phyloP scores from a whole-genome alignment of 1,140 invertebrate genomes.

The Drosophila parvula region DNA sequence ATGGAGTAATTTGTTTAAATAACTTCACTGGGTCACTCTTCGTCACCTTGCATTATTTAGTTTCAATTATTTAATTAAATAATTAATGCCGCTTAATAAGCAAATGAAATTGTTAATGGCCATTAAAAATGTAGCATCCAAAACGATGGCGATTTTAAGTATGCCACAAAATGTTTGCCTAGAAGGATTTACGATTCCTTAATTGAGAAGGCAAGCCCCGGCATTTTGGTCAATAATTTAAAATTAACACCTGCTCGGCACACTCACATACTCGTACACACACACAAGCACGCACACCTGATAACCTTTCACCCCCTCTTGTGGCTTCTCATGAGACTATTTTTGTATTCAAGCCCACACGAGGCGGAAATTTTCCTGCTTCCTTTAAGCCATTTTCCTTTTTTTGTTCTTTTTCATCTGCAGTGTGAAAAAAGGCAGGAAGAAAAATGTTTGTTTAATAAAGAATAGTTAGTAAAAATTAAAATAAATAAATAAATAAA shows the following conservation, averaged over 20 bases:
- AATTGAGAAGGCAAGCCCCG: constrained; percentile 38
- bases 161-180: constrained; percentile 21
- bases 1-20: constrained; percentile 25
- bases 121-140: constrained; percentile 53
- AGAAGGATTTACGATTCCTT: constrained; percentile 27
- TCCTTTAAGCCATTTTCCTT: constrained; percentile 6
- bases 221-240: constrained; percentile 70
- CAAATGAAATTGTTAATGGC: constrained; percentile 53
- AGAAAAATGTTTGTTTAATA: neutral
- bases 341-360: constrained; percentile 37
- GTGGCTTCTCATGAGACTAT: constrained; percentile 46
- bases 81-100: constrained; percentile 51
- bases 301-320: constrained; percentile 2
- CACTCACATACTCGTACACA: constrained; percentile 3
- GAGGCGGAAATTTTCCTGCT: constrained; percentile 16
- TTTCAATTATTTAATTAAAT: constrained; percentile 67
- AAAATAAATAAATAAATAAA: too few species aligned
- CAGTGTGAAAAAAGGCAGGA: neutral
- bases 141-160: constrained; percentile 17
- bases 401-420: neutral
- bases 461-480: too few species aligned
- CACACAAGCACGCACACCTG: neutral
- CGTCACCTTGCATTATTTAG: constrained; percentile 52
- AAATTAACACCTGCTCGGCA: constrained; percentile 58
- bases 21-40: constrained; percentile 4